Base-by-base conservation (phyloP, 2,113 vertebrate species). In the Microcebus murinus region DNA sequence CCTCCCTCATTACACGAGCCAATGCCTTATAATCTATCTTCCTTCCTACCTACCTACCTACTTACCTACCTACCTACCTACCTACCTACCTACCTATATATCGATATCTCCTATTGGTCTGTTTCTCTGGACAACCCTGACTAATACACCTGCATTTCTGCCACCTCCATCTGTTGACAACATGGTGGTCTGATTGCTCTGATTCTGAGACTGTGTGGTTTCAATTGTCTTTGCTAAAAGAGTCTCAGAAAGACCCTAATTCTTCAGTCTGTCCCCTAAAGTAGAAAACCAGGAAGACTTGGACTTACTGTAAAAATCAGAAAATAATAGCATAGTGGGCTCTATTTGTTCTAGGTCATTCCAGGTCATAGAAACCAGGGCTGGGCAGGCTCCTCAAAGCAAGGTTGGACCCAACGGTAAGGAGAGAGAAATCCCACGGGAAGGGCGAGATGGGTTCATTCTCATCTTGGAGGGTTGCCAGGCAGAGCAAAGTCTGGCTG, bases 351-450 rank as follows among this genome's bases (percentile, higher is more conserved):
- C 57, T n/a, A n/a, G 42, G 52, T 70, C 50, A 63, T 79, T 65
- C 3, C 1, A 20, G 34, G 36, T 48, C 48, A 10, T 23, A 70
- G 91, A n/a, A 73, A 57, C 67, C 50, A 39, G 23, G 93, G 27
- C 59, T 34, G 29, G 42, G n/a, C 6, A 39, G 59, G 4, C 23
- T 91, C 55, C 85, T 48, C 11, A 6, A 86, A 77, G 27, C 34
- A 39, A 50, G 42, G 10, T 31, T 87, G 34, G 57, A 77, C 18
- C 50, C 39, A 21, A 29, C 74, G 11, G 8, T 31, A 68, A 45
- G 15, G 5, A 52, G n/a, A n/a, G 39, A 57, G 10, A 61, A 3
- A 2, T 27, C 6, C 39, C 21, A 71, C 0, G 1, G 59, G 45
- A 71, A 77, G 15, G 36, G 65, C 5, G 3, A 48, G 11, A 3